A percentile compares a stretch with the other conserved stretches of the same genome.
Evolutionary conservation across 2,113 vertebrate species (phyloP).

Genomic region (Ceyx melanurus): DNA sequence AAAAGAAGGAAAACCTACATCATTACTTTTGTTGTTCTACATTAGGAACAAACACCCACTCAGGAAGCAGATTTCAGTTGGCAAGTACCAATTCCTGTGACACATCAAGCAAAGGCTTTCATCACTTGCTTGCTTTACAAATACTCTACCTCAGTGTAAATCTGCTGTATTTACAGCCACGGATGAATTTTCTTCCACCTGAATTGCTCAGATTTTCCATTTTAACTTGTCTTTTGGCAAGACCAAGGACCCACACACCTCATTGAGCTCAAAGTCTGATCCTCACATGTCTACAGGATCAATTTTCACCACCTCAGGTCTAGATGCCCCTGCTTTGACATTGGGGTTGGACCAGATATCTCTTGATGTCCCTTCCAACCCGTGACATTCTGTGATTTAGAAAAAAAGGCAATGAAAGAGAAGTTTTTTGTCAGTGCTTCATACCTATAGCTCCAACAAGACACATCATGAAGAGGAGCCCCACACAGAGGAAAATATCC

Average conservation of each 20-base stretch:
- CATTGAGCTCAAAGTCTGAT: background rate
- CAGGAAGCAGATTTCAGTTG: background rate
- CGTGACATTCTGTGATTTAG: no score
- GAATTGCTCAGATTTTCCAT: background rate
- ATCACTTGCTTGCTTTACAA: background rate
- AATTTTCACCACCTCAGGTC: background rate
- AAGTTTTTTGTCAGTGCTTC: background rate
- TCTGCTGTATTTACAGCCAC: background rate
- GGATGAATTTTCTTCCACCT: background rate
- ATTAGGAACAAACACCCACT: background rate
- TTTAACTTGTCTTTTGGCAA: background rate
- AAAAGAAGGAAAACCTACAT: background rate
- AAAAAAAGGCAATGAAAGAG: background rate
- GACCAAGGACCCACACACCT: background rate
- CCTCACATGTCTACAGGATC: background rate
- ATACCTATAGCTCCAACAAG: conserved; percentile 88
- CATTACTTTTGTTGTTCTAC: background rate
- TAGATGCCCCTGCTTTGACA: no score
- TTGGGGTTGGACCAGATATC: no score
- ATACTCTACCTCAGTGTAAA: background rate
- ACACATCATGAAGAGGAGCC: conserved; percentile 90
- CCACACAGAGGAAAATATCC: conserved; percentile 86
- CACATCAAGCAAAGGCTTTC: background rate
- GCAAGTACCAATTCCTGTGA: accelerated
- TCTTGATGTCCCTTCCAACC: no score